phyloP scores from a whole-genome alignment of 2,888 invertebrate species.

The Meiosimyza platycephala region DNA sequence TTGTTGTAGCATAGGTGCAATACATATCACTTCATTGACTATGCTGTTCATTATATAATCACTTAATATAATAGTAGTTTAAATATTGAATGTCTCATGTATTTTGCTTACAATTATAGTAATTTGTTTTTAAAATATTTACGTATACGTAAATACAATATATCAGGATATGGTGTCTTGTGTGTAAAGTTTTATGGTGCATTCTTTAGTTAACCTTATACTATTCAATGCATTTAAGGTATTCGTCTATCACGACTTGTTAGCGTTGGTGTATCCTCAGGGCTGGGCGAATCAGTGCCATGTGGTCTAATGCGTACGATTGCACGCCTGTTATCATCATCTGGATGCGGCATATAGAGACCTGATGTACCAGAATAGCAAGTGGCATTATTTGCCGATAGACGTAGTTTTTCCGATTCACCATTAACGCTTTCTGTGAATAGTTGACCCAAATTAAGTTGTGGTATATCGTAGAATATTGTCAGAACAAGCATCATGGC shows the following conservation, averaged over 20 bases:
- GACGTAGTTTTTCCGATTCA: conserved; percentile 77
- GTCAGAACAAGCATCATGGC: conserved; percentile 87
- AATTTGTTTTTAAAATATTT: too few relatives aligned
- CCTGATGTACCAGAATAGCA: conserved; percentile 67
- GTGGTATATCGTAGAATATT: conserved; percentile 89
- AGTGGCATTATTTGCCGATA: conserved; percentile 69
- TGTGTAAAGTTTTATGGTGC: not conserved
- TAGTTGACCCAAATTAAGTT: conserved; percentile 83
- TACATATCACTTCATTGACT: not conserved
- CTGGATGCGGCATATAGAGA: conserved; percentile 66
- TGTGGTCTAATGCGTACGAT: conserved; percentile 76
- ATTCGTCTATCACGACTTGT: conserved; percentile 72
- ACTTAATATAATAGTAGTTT: not conserved
- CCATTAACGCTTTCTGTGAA: conserved; percentile 75
- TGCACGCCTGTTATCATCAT: conserved; percentile 71
- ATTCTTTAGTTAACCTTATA: conserved; percentile 5
- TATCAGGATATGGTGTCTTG: not conserved
- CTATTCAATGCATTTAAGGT: conserved; percentile 63
- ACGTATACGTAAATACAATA: too few relatives aligned
- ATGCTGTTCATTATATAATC: not conserved
- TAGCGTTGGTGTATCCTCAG: conserved; percentile 76
- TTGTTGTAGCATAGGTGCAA: not conserved
- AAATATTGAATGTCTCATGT: too few relatives aligned
- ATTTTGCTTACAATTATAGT: too few relatives aligned
- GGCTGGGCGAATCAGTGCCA: conserved; percentile 76